Evolutionary conservation across 2,888 invertebrate species (phyloP), one percentile per base, ranked within the genome.

Genomic region (Flexamia atlantica): DNA sequence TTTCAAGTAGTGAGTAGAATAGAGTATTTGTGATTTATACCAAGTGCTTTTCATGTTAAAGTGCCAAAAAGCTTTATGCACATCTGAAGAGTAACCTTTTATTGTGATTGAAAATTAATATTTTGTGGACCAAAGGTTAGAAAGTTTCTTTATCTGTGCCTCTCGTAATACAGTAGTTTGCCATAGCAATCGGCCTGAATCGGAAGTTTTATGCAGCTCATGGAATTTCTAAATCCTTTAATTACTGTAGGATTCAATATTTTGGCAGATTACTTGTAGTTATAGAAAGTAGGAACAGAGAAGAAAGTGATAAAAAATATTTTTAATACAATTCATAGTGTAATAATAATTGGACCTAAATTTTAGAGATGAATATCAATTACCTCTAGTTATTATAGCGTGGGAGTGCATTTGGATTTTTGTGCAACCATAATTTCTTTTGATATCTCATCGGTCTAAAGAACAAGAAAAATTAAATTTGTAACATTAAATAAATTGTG

Each of bases 11-110:
- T 7, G 4, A 36, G 4, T 36, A 36, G 36, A 36, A 36, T 36
- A 36, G 36, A 36, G 4, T 9, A 36, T 36, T 36, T 36, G 9
- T 36, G 9, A n/a, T n/a, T n/a, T n/a, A 36, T 36, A 23, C 57
- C 20, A 23, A 64, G 30, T 64, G 64, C 64, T 64, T 64, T 64
- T 64, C 30, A 30, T 28, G 28, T 64, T 64, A 14, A 64, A 64
- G 64, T 64, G 64, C 64, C 64, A 64, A 64, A 28, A 64, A 53
- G 23, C 53, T 53, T 20, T 53, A 10, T 53, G 20, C 53, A 23
- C 23, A 10, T 46, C 14, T 46, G 20, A 23, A 46, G 53, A 53
- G 17, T 14, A 46, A 5, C 20, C 23, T 53, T 53, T 20, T 53
- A 53, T 53, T n/a, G 20, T 53, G 20, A 53, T 53, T 53, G 4